phyloP scores from a whole-genome alignment of 2,888 invertebrate species.

The Creontiades dilutus region DNA sequence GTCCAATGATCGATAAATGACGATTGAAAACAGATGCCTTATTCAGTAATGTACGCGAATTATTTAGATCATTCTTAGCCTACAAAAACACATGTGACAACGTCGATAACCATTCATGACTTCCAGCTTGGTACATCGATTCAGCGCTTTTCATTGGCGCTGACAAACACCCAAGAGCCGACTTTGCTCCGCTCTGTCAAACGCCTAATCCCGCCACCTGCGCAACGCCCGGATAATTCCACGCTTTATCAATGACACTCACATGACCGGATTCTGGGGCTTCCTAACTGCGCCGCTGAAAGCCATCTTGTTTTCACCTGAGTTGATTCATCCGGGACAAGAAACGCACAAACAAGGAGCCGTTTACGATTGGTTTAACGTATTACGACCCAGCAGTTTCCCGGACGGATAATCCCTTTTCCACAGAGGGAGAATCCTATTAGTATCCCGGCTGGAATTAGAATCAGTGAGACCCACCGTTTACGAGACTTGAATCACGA shows the following conservation, averaged over 20 bases:
- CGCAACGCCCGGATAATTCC: not conserved
- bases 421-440: conserved; percentile 10
- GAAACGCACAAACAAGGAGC: conserved; percentile 33
- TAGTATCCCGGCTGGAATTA: conserved; percentile 45
- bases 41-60: no score
- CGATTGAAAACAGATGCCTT: no score
- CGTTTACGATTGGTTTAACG: conserved; percentile 53
- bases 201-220: not conserved
- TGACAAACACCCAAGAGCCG: no score
- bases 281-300: not conserved
- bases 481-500: conserved; percentile 50
- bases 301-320: conserved; percentile 28
- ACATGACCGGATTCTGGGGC: not conserved
- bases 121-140: no score
- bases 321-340: conserved; percentile 30
- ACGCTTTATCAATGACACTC: conserved; percentile 16
- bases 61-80: no score
- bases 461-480: conserved; percentile 32
- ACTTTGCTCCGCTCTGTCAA: not conserved
- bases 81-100: no score
- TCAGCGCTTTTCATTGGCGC: no score
- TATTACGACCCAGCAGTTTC: conserved; percentile 46
- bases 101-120: no score
- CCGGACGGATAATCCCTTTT: conserved; percentile 43
- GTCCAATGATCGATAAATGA: no score